These are phyloP conservation scores for Neopelma chrysocephalum DNA, from an alignment of 2,797 vertebrate species.

Conservation along the genomic window DNA sequence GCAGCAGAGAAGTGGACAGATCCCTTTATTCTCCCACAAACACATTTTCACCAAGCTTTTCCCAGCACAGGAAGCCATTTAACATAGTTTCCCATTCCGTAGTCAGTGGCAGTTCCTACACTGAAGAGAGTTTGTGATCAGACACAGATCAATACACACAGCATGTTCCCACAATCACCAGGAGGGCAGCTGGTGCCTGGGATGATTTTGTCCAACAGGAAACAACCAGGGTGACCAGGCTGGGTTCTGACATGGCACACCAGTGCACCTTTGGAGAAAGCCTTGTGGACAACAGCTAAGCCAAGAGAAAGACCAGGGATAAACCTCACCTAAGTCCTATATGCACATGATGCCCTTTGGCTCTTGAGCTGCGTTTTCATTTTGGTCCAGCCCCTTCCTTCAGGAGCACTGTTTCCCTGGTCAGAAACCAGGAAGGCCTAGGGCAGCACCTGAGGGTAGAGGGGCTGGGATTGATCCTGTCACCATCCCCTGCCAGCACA, in stretches of 20 bases:
- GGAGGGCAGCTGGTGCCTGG: neutral
- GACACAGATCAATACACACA: neutral
- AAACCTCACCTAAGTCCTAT: neutral
- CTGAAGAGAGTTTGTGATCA: neutral
- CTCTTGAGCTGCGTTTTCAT: neutral
- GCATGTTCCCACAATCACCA: neutral
- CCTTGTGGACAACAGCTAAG: neutral
- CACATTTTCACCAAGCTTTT: neutral
- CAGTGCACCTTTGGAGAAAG: neutral
- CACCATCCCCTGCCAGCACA: neutral
- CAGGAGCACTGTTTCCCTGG: neutral
- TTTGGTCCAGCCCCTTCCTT: fast-evolving
- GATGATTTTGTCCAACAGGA: neutral
- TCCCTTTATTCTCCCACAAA: neutral
- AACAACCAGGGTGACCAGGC: fast-evolving
- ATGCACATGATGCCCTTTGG: neutral
- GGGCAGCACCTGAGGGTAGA: neutral
- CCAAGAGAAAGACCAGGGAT: neutral
- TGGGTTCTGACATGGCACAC: neutral
- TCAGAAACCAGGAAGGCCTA: neutral
- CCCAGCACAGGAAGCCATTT: neutral
- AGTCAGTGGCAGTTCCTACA: neutral
- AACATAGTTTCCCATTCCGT: neutral
- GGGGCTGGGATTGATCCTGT: fast-evolving
- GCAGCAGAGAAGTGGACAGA: neutral